These are phyloP conservation scores for Gryllus longicercus DNA, from an alignment of 2,888 invertebrate genomes.

Conservation along the genomic window DNA sequence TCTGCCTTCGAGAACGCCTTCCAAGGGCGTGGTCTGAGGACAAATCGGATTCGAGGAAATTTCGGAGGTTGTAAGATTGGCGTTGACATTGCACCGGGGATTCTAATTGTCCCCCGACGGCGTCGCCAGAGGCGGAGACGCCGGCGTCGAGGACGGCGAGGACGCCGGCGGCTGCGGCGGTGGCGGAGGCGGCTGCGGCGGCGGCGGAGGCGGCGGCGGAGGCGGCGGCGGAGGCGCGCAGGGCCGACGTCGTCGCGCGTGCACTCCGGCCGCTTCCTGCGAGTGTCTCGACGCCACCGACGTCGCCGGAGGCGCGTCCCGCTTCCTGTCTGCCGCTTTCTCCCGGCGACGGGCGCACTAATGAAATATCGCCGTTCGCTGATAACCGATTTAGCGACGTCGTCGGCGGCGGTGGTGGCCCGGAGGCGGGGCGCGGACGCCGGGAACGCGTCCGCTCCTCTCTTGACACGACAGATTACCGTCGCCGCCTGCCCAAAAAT, in stretches of 20 bases:
- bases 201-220: too few relatives aligned
- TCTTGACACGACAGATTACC: not conserved
- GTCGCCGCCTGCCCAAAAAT: not conserved
- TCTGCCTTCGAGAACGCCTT: not conserved
- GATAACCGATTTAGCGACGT: not conserved
- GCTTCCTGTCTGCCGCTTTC: not conserved
- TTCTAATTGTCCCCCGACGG: not conserved
- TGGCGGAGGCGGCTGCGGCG: too few relatives aligned
- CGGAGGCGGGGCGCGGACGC: too few relatives aligned
- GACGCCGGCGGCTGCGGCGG: not conserved
- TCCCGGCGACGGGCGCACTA: not conserved
- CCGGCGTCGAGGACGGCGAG: not conserved
- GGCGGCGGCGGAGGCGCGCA: too few relatives aligned
- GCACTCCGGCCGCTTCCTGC: too few relatives aligned
- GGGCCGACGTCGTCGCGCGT: too few relatives aligned
- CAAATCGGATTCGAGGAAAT: slow-evolving; percentile 17
- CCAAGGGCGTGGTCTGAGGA: slow-evolving; percentile 8
- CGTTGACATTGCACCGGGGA: slow-evolving; percentile 17
- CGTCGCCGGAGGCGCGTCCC: not conserved
- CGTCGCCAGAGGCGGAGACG: not conserved
- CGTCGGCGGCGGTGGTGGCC: not conserved
- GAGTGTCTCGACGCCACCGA: too few relatives aligned
- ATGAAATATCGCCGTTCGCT: slow-evolving; percentile 5
- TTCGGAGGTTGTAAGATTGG: slow-evolving; percentile 17
- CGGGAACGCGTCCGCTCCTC: not conserved